Evolutionary conservation across 2,113 vertebrate genomes (phyloP).

Genomic region (Thalassoma bifasciatum): DNA sequence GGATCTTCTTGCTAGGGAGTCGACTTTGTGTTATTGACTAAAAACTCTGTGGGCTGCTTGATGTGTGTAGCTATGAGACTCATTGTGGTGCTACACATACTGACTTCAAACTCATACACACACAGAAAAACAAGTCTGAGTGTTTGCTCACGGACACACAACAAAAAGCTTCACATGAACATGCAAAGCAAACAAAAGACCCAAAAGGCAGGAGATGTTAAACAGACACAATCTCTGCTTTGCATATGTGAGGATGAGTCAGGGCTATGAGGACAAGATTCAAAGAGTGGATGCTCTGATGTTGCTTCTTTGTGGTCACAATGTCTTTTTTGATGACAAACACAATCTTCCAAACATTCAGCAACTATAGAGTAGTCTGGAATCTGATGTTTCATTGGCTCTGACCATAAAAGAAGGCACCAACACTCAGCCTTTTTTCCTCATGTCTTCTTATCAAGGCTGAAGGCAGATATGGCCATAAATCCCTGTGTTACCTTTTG

Average conservation of each 20-base stretch:
- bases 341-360: slow-evolving; percentile 6
- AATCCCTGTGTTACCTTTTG: slow-evolving; percentile 30
- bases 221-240: slow-evolving; percentile 33
- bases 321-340: background rate
- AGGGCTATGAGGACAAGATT: background rate
- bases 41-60: slow-evolving; percentile 61
- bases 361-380: background rate
- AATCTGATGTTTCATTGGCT: background rate
- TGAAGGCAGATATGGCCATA: slow-evolving; percentile 9
- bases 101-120: slow-evolving; percentile 33
- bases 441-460: background rate
- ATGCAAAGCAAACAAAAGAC: slow-evolving; percentile 17
- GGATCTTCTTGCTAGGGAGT: slow-evolving; percentile 51
- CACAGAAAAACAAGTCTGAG: slow-evolving; percentile 47
- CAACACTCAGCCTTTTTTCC: background rate
- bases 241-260: slow-evolving; percentile 65
- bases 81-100: slow-evolving; percentile 53
- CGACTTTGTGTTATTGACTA: slow-evolving; percentile 58
- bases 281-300: too few species aligned
- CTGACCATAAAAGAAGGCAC: background rate
- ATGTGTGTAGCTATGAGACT: slow-evolving; percentile 45
- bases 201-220: slow-evolving; percentile 35
- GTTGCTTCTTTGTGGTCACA: too few species aligned
- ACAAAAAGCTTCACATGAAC: slow-evolving; percentile 5
- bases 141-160: background rate